Evolutionary conservation across 2,888 invertebrate species (phyloP).

Genomic region (Meliscaeva auricollis): DNA sequence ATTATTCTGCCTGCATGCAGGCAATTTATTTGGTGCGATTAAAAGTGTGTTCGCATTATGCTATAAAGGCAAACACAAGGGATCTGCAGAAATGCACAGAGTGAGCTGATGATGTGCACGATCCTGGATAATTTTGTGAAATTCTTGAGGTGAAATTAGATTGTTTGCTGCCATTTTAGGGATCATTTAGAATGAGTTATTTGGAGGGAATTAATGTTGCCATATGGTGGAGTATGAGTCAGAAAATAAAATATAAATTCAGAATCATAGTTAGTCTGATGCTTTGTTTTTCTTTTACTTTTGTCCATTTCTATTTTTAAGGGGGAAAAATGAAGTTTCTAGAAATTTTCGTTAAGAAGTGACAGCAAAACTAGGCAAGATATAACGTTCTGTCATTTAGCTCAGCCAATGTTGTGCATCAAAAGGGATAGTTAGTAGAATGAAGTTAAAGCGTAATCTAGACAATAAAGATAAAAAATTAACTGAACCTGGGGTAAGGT

Average conservation of each 20-base stretch:
- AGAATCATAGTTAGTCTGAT: too few species aligned
- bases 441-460: too few species aligned
- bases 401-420: too few species aligned
- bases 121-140: slow-evolving; percentile 71
- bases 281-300: too few species aligned
- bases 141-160: slow-evolving; percentile 61
- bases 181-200: slow-evolving; percentile 66
- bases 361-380: too few species aligned
- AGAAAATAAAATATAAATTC: slow-evolving; percentile 15
- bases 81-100: slow-evolving; percentile 1
- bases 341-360: too few species aligned
- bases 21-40: slow-evolving; percentile 59
- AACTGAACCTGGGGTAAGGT: too few species aligned
- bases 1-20: slow-evolving; percentile 54
- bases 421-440: too few species aligned
- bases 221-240: slow-evolving; percentile 55
- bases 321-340: too few species aligned
- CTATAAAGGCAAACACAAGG: background rate
- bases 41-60: slow-evolving; percentile 2
- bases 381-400: too few species aligned
- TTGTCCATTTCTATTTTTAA: too few species aligned
- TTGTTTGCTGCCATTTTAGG: slow-evolving; percentile 69
- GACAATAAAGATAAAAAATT: too few species aligned
- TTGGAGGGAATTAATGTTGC: slow-evolving; percentile 55
- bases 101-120: slow-evolving; percentile 45